phyloP scores from a whole-genome alignment of 2,113 vertebrate genomes.

The Pogonocichla stellata region DNA sequence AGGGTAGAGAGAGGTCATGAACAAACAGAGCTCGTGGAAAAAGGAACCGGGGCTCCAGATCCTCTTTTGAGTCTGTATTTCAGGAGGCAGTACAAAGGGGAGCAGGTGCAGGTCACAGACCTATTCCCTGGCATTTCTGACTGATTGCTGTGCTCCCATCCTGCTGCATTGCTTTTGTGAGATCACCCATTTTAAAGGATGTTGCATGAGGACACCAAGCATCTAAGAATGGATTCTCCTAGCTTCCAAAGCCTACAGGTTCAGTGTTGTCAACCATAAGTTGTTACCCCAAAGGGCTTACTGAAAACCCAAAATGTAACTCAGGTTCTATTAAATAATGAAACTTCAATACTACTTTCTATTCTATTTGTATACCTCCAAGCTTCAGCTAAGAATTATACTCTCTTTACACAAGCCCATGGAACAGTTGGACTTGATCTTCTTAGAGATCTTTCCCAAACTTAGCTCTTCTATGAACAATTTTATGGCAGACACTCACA shows the following conservation, averaged over 20 bases:
- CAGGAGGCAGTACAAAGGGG: neutral
- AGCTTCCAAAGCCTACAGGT: neutral
- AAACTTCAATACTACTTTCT: neutral
- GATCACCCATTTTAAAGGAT: neutral
- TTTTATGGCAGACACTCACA: neutral
- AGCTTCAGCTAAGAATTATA: neutral
- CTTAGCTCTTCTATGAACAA: neutral
- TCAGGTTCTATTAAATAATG: neutral
- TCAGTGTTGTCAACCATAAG: neutral
- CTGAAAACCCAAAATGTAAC: neutral
- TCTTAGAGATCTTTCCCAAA: neutral
- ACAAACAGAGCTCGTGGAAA: rapidly evolving
- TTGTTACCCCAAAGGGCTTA: neutral
- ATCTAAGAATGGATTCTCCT: neutral
- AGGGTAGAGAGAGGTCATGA: neutral
- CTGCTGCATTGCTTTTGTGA: neutral
- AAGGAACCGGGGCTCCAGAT: neutral
- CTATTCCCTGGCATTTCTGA: rapidly evolving
- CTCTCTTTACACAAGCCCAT: neutral
- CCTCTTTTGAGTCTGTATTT: neutral
- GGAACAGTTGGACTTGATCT: neutral
- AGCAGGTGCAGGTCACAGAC: rapidly evolving
- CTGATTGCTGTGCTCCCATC: neutral
- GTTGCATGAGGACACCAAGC: neutral
- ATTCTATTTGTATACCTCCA: neutral